A percentile compares a stretch with the other conserved stretches of the same genome.
Evolutionary conservation across 2,797 vertebrate species (phyloP).

Genomic region (Gastrophryne carolinensis): DNA sequence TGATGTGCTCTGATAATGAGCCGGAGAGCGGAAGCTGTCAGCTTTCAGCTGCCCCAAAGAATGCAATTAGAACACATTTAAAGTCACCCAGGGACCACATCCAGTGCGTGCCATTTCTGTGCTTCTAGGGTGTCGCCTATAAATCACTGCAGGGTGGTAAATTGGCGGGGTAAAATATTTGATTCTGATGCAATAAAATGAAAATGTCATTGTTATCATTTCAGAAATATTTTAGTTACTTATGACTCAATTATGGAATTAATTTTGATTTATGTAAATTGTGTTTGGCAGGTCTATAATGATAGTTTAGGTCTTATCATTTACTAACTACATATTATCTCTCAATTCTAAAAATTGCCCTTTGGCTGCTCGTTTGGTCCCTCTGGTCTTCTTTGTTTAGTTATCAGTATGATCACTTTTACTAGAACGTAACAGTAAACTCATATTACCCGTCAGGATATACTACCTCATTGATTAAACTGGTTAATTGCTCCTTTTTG

Average conservation of each 20-base stretch:
- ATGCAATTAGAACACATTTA: slow-evolving; percentile 80
- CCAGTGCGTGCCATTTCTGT: slow-evolving; percentile 66
- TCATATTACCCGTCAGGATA: too few species aligned
- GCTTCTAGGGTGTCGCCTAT: slow-evolving; percentile 56
- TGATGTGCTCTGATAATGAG: slow-evolving; percentile 81
- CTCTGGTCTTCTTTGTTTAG: too few species aligned
- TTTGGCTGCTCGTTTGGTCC: too few species aligned
- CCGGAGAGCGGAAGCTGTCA: slow-evolving; percentile 80
- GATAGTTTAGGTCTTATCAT: too few species aligned
- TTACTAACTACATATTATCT: too few species aligned
- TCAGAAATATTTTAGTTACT: background rate
- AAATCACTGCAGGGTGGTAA: slow-evolving; percentile 29
- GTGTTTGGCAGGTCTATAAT: too few species aligned
- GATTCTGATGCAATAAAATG: background rate
- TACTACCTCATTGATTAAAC: too few species aligned
- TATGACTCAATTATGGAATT: background rate
- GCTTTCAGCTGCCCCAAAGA: slow-evolving; percentile 81
- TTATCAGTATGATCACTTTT: too few species aligned
- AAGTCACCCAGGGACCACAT: slow-evolving; percentile 71
- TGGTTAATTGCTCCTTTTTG: too few species aligned
- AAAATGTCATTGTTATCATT: background rate
- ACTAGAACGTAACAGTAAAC: too few species aligned
- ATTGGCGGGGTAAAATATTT: background rate
- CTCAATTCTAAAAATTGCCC: too few species aligned
- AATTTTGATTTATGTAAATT: background rate